These are phyloP conservation scores for Zonitis immaculata DNA, from an alignment of 2,888 invertebrate genomes.

Conservation along the genomic window DNA sequence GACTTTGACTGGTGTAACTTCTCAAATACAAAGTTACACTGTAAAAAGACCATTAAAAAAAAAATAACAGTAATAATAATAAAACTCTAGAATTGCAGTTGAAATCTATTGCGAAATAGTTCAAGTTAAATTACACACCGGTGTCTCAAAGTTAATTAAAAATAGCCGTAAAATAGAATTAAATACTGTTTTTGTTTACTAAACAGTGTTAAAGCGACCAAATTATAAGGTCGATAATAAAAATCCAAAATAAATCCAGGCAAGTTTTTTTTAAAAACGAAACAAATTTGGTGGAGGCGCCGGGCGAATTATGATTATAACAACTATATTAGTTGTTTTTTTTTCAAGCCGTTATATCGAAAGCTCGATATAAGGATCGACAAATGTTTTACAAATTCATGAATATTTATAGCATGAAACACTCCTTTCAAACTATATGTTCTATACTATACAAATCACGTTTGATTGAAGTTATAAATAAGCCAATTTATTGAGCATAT, in stretches of 20 bases:
- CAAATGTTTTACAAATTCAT: not conserved
- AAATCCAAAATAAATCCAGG: not conserved
- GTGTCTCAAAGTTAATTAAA: not conserved
- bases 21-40: too few species aligned
- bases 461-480: constrained; percentile 18
- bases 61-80: not conserved
- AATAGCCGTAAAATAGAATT: not conserved
- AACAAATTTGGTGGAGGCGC: not conserved
- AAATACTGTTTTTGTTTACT: not conserved
- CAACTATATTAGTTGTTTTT: too few species aligned
- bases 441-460: constrained; percentile 12
- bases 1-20: constrained; percentile 11
- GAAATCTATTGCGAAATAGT: not conserved
- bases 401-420: not conserved
- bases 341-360: too few species aligned
- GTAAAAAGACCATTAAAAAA: too few species aligned
- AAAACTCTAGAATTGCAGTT: too few species aligned
- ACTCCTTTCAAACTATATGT: not conserved
- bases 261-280: not conserved
- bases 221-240: not conserved
- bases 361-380: not conserved
- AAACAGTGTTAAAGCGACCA: not conserved
- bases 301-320: too few species aligned
- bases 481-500: constrained; percentile 14
- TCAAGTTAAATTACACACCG: not conserved